Conservation (phyloP, 2,797 vertebrate species). For the Fratercula arctica region DNA sequence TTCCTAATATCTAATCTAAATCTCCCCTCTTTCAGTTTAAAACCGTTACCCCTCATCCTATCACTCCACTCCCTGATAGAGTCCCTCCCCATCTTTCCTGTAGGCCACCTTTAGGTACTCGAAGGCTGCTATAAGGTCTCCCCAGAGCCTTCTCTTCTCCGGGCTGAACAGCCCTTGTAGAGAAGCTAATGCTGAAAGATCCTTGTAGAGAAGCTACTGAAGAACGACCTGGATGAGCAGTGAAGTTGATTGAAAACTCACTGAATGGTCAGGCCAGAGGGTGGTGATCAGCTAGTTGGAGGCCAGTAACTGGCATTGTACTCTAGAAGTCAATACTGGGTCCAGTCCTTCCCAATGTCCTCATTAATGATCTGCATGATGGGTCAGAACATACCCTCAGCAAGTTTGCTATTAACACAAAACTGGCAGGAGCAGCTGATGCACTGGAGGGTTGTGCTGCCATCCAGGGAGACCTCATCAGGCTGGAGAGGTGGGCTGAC, state of each 20-base stretch:
- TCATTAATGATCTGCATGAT: not conserved
- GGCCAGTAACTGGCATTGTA: not conserved
- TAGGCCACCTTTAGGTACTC: too few relatives aligned
- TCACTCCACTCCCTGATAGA: too few relatives aligned
- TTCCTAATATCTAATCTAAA: too few relatives aligned
- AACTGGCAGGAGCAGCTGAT: not conserved
- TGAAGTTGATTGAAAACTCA: not conserved
- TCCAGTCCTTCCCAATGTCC: not conserved
- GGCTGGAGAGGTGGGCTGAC: not conserved
- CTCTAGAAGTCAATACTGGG: not conserved
- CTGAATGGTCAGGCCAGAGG: not conserved
- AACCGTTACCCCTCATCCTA: too few relatives aligned
- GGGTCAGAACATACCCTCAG: not conserved
- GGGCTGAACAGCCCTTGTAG: too few relatives aligned
- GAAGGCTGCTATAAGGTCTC: too few relatives aligned
- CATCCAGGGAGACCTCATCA: not conserved
- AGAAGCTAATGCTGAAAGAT: too few relatives aligned
- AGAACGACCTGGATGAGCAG: not conserved
- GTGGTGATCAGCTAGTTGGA: not conserved
- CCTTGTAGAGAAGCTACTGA: not conserved
- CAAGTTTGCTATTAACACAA: not conserved
- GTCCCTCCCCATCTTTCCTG: too few relatives aligned
- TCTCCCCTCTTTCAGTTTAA: too few relatives aligned
- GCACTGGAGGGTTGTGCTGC: not conserved
- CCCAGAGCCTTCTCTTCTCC: too few relatives aligned